Conservation (phyloP, 2,113 vertebrate genomes). For the Eubucco bourcierii region DNA sequence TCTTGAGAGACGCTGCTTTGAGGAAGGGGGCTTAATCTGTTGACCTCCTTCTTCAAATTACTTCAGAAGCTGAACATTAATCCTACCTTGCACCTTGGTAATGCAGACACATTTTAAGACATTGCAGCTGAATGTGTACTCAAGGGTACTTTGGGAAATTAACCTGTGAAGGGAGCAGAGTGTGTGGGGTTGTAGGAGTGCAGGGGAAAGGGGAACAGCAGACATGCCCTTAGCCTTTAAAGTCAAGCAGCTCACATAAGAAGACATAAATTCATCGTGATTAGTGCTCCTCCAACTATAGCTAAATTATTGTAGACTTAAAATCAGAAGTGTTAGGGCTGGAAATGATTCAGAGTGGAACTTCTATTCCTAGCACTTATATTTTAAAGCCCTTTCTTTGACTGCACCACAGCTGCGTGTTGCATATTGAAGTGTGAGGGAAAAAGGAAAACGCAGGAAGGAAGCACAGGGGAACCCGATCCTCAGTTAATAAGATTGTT, state of each 20-base stretch:
- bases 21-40: neutral
- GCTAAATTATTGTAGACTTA: constrained; percentile 44
- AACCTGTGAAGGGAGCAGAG: neutral
- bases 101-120: neutral
- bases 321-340: constrained; percentile 31
- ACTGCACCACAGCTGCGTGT: neutral
- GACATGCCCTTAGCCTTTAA: neutral
- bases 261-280: neutral
- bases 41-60: neutral
- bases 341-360: neutral
- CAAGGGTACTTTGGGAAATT: neutral
- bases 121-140: neutral
- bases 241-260: neutral
- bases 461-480: constrained; percentile 8
- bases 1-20: neutral
- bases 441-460: constrained; percentile 26
- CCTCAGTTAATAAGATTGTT: neutral
- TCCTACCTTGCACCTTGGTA: neutral
- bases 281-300: constrained; percentile 12
- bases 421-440: neutral
- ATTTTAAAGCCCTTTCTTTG: neutral
- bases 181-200: neutral
- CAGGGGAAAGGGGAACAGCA: neutral
- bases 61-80: neutral
- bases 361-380: neutral